A percentile compares a stretch with the other conserved stretches of the same genome.
phyloP scores from a whole-genome alignment of 2,797 vertebrate genomes.

The Sylvilagus floridanus region DNA sequence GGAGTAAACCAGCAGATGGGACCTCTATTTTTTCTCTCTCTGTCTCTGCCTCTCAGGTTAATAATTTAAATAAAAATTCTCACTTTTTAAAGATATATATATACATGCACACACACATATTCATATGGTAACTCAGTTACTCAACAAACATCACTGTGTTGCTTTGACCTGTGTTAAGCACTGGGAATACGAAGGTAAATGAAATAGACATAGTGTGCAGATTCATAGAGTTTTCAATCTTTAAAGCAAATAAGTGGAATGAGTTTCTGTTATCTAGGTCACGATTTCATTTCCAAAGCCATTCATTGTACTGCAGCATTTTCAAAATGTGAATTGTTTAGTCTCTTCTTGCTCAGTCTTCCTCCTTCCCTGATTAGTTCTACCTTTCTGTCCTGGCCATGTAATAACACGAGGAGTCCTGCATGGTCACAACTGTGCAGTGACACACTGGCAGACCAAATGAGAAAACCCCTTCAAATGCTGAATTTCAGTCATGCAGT shows the following conservation, averaged over 20 bases:
- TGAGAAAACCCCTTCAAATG: background rate
- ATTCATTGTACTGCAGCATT: background rate
- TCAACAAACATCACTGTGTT: background rate
- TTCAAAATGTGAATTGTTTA: background rate
- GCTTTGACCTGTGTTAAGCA: background rate
- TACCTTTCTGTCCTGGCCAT: background rate
- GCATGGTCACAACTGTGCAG: background rate
- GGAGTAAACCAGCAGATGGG: too few species aligned
- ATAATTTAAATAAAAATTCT: too few species aligned
- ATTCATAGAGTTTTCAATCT: background rate
- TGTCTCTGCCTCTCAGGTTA: too few species aligned
- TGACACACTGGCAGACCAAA: background rate
- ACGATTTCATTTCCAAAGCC: background rate
- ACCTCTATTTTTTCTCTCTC: too few species aligned
- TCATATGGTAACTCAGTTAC: background rate
- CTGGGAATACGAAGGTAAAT: background rate
- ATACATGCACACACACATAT: too few species aligned
- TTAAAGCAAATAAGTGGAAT: conserved; percentile 21
- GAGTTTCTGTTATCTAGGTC: background rate
- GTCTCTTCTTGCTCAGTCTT: background rate
- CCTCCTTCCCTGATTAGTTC: background rate
- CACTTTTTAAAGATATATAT: too few species aligned
- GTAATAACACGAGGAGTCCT: background rate
- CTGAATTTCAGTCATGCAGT: background rate
- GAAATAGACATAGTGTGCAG: background rate